Conservation (phyloP, 2,797 vertebrate species). For the Catostomus latipinnis region DNA sequence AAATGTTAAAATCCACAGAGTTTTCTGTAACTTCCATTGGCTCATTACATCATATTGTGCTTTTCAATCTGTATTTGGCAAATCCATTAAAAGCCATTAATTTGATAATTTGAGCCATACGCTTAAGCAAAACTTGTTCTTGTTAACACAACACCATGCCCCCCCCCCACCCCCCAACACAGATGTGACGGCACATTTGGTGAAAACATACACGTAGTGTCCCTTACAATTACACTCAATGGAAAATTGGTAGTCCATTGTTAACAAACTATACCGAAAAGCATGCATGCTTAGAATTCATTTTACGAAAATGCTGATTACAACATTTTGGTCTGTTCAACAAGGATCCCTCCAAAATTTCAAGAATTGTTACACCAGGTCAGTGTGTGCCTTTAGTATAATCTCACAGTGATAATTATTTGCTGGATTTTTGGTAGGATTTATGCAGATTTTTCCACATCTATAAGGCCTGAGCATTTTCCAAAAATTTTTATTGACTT, state of each 20-base stretch:
- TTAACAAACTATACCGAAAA: conserved; percentile 12
- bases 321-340: conserved; percentile 41
- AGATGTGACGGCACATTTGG: conserved; percentile 38
- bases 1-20: background rate
- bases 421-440: conserved; percentile 20
- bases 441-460: background rate
- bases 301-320: background rate
- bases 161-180: background rate
- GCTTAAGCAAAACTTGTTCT: conserved; percentile 8
- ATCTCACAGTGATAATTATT: conserved; percentile 30
- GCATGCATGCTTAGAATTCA: background rate
- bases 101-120: background rate
- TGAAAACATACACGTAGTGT: conserved; percentile 16
- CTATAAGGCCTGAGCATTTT: background rate
- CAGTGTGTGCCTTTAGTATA: background rate
- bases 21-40: background rate
- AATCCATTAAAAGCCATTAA: conserved; percentile 22
- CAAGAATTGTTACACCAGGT: background rate
- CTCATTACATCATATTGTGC: conserved; percentile 32
- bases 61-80: conserved; percentile 41
- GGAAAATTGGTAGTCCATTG: background rate
- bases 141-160: background rate
- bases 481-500: background rate
- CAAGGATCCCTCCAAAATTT: background rate
- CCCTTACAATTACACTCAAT: conserved; percentile 16